Conservation (phyloP, 2,113 vertebrate species). For the Apaloderma vittatum region DNA sequence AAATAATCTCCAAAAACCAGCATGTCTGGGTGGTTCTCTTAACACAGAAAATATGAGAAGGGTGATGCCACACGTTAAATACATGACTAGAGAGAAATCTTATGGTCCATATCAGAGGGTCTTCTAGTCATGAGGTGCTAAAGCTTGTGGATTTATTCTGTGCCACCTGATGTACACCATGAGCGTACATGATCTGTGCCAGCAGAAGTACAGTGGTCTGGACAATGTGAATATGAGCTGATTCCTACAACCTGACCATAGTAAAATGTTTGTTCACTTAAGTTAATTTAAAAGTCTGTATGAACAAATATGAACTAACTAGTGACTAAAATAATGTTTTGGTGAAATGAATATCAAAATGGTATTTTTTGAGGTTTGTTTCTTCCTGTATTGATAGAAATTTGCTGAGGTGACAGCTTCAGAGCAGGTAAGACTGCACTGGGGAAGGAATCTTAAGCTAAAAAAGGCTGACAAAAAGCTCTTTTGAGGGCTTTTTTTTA, state of each 20-base stretch:
- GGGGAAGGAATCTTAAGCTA: too few relatives aligned
- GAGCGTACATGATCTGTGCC: neutral
- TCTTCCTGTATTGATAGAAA: neutral
- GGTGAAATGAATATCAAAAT: neutral
- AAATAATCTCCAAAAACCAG: neutral
- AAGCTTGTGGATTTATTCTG: neutral
- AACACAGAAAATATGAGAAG: neutral
- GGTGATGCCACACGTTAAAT: fast-evolving
- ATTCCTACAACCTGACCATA: neutral
- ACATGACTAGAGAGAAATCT: neutral
- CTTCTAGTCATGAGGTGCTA: neutral
- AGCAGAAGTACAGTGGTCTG: fast-evolving
- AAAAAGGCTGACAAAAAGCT: too few relatives aligned
- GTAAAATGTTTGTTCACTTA: neutral
- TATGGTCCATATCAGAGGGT: fast-evolving
- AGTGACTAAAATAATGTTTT: neutral
- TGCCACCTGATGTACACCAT: neutral
- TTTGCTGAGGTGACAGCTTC: too few relatives aligned
- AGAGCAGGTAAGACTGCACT: too few relatives aligned
- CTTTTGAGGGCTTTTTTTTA: too few relatives aligned
- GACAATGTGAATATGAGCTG: neutral
- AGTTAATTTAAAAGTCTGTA: neutral
- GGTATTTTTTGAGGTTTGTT: neutral
- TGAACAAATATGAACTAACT: neutral
- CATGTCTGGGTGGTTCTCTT: fast-evolving